Base-by-base conservation (phyloP, 2,797 vertebrate species). In the Lates japonicus region DNA sequence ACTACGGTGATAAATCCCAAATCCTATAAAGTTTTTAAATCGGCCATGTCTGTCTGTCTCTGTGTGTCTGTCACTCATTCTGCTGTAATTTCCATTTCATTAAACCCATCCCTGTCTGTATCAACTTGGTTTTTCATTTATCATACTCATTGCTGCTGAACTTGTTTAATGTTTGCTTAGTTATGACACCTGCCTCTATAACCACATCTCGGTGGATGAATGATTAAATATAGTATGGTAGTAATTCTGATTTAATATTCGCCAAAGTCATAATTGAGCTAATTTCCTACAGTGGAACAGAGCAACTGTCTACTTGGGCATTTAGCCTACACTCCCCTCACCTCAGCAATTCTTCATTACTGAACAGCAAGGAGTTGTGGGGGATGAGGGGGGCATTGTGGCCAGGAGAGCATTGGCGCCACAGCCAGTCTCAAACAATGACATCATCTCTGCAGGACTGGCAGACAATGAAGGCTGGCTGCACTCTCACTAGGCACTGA, bases 361-460 rank as follows among this genome's bases (percentile, higher is more conserved):
- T 90, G 81, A 88, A n/a, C 63, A n/a, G 66, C 22, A 52, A 29
- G 54, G 29, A 41, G 48, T 12, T 37, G 35, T 46, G 29, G 7
- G n/a, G 12, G 37, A 5, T 22, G 52, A 35, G 16, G n/a, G 9
- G 51, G 58, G 76, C 71, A 78, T 51, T 42, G 3, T 31, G 70
- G 83, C 87, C 80, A 76, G 79, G 61, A 74, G 54, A 82, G 72
- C 70, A 74, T 59, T 59, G 37, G 57, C 54, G 52, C 76, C 79
- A 44, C 29, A 67, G 81, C 71, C 57, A 2, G 70, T 66, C 84
- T 88, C 78, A 75, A 91, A 90, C 87, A 78, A 94, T 96, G 94
- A 95, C 94, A 94, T 96, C 95, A 95, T 93, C 93, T 86, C 92
- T 95, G 94, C 93, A 95, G 94, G 88, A 91, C 90, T 92, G 90